Evolutionary conservation across 2,888 invertebrate species (phyloP).

Genomic region (Dioctria rufipes): DNA sequence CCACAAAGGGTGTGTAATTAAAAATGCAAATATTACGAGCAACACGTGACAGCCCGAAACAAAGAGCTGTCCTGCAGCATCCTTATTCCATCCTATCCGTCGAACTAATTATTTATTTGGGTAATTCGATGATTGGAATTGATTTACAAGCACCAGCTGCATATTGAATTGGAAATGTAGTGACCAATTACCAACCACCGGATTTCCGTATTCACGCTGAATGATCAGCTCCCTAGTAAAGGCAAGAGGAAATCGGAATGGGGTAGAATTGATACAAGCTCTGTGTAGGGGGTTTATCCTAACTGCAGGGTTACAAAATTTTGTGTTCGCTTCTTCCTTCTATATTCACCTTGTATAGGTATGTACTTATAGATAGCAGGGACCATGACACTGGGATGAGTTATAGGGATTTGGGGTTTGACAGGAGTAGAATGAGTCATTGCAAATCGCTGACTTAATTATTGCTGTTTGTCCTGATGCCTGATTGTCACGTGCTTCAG

Average conservation of each 20-base stretch:
- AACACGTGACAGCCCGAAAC: conserved; percentile 50
- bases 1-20: conserved; percentile 37
- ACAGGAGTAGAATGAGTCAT: conserved; percentile 26
- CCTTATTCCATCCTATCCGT: conserved; percentile 16
- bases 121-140: conserved; percentile 58
- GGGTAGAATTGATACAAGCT: neutral
- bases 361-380: neutral
- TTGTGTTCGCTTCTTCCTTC: neutral
- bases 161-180: conserved; percentile 56
- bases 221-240: neutral
- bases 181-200: conserved; percentile 55
- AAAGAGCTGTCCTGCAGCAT: neutral
- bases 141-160: conserved; percentile 56
- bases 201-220: conserved; percentile 31
- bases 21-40: conserved; percentile 50
- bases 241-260: neutral
- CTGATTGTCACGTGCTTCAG: conserved; percentile 57
- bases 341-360: neutral
- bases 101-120: conserved; percentile 48
- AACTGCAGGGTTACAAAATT: neutral
- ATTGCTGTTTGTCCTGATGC: conserved; percentile 58
- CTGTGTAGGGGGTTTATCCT: neutral
- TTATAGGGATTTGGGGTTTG: neutral
- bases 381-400: neutral
- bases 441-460: conserved; percentile 59